These are phyloP conservation scores for Calliopsis andreniformis DNA, from an alignment of 1,140 invertebrate species.

Conservation along the genomic window DNA sequence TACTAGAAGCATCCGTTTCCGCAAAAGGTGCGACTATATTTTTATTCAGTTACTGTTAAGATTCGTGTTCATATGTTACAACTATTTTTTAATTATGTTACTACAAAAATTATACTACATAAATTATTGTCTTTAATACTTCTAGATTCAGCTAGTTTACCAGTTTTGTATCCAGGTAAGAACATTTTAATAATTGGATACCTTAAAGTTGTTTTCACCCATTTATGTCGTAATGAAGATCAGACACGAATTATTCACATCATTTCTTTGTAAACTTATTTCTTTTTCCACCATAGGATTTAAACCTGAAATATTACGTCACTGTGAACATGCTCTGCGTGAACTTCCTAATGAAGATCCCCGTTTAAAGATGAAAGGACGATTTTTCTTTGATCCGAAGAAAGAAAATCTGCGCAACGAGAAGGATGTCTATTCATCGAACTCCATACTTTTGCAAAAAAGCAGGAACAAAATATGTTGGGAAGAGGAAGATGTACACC, in stretches of 20 bases:
- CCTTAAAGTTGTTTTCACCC: not conserved
- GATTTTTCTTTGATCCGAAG: conserved; percentile 77
- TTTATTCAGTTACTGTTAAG: conserved; percentile 23
- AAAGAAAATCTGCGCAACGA: conserved; percentile 57
- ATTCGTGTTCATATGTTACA: conserved; percentile 1
- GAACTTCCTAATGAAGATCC: conserved; percentile 77
- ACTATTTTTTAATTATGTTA: conserved; percentile 6
- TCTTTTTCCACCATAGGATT: conserved; percentile 74
- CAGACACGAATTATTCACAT: not conserved
- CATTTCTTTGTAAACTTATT: conserved; percentile 34
- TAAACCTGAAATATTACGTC: conserved; percentile 77
- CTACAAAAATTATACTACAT: conserved; percentile 23
- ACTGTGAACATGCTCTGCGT: conserved; percentile 76
- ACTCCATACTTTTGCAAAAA: conserved; percentile 75
- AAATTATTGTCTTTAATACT: conserved; percentile 61
- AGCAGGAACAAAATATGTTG: conserved; percentile 72
- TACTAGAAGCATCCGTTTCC: conserved; percentile 80
- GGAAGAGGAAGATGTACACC: conserved; percentile 67
- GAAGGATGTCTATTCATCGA: conserved; percentile 60
- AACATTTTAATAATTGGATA: conserved; percentile 36
- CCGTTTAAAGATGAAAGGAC: conserved; percentile 78
- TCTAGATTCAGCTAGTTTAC: conserved; percentile 73
- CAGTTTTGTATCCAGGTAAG: conserved; percentile 79
- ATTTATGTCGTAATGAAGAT: not conserved
- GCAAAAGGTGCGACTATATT: conserved; percentile 76